Evolutionary conservation across 2,113 vertebrate species (phyloP).

Genomic region (Oryctolagus cuniculus): DNA sequence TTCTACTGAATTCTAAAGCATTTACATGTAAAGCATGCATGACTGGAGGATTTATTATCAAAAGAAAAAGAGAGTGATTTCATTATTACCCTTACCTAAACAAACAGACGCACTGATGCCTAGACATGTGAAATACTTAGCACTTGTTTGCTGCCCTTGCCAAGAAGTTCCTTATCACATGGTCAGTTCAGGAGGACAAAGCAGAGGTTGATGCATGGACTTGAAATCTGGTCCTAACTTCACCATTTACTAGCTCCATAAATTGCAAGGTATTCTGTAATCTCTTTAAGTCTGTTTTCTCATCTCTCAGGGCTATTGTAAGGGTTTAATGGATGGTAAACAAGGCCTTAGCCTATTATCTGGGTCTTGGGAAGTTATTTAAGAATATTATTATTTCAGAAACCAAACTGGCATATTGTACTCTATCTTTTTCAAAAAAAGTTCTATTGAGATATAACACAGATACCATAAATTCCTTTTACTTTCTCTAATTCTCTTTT

Average conservation of each 20-base stretch:
- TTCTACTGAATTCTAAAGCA: constrained; percentile 44
- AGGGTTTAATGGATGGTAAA: background rate
- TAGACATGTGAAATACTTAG: background rate
- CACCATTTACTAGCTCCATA: background rate
- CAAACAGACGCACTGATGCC: background rate
- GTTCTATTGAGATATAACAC: background rate
- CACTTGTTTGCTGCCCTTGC: background rate
- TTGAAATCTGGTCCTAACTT: background rate
- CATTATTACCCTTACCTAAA: constrained; percentile 12
- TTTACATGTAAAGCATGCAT: constrained; percentile 37
- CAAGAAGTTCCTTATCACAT: background rate
- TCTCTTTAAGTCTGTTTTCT: background rate
- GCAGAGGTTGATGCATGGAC: background rate
- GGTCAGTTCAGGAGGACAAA: background rate
- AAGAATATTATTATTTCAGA: background rate
- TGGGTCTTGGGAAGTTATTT: background rate
- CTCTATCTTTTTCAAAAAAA: background rate
- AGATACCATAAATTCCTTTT: background rate
- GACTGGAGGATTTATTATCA: constrained; percentile 32
- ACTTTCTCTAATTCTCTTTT: background rate
- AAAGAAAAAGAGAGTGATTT: constrained; percentile 39
- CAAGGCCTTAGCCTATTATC: background rate
- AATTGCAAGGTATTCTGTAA: background rate
- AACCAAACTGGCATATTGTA: fast-evolving
- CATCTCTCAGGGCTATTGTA: background rate